Base-by-base conservation (phyloP, 1,140 invertebrate genomes). In the Drosophila baimaii region DNA sequence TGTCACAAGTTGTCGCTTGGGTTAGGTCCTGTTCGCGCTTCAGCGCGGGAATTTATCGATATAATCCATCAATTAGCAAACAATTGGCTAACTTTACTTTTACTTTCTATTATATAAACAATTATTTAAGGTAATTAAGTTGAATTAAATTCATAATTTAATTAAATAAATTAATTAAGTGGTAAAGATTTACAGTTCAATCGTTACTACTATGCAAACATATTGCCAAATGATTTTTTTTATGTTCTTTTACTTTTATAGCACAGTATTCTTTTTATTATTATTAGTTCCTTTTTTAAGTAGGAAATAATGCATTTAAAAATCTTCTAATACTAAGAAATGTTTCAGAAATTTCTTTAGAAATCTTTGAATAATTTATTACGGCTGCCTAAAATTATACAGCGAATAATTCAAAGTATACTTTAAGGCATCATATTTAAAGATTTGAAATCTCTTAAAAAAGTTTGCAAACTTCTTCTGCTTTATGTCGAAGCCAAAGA, bases 1-100 rank as follows among this genome's bases (percentile, higher is more conserved):
- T 49, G 59, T 39, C 39, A 65, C 44, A 47, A 47, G 19, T 29
- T 13, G 8, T 29, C 17, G 8, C n/a, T 19, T 21, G 21, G 3
- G 19, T 46, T 25, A 10, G n/a, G 23, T 17, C 23, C 51, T 21
- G 17, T 5, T 12, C 8, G 33, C 21, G 13, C 9, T 37, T 12
- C 7, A 21, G n/a, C n/a, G 2, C 17, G 3, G 9, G 12, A 51
- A 51, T 33, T 39, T 21, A 25, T 43, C 59, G 21, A 51, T 64
- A 51, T 21, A 21, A 51, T 64, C 27, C 29, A 35, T 35, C 62
- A 69, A 66, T 66, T 69, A 66, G 62, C 57, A 33, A 13, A 63
- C 63, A 49, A 68, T 19, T 39, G 19, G 2, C 33, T 47, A 47
- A 47, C 25, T 35, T 35, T 10, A 37, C 21, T 29, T 29, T 66